These are phyloP conservation scores for Corythornis vintsioides DNA, from an alignment of 2,113 vertebrate species.

Conservation along the genomic window DNA sequence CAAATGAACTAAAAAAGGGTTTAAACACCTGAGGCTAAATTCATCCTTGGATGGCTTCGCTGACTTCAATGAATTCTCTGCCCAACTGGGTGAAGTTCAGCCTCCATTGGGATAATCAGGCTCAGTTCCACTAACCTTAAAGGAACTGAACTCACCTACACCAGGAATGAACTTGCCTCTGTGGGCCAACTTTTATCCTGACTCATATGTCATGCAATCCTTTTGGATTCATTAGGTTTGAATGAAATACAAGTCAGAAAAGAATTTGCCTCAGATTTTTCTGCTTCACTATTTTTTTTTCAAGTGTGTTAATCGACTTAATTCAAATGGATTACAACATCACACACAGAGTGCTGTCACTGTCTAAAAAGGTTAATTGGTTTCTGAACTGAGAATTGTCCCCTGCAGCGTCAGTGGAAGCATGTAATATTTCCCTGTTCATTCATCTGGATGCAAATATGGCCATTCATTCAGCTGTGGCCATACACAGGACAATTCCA, in stretches of 20 bases:
- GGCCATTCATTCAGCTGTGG: not conserved
- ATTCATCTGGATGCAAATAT: constrained; percentile 8
- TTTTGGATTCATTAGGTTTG: constrained; percentile 52
- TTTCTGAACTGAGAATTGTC: constrained; percentile 41
- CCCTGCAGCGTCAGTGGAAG: constrained; percentile 60
- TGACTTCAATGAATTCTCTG: constrained; percentile 47
- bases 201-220: constrained; percentile 38
- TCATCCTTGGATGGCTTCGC: constrained; percentile 42
- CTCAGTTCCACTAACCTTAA: constrained; percentile 26
- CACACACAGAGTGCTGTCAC: constrained; percentile 35
- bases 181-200: constrained; percentile 54
- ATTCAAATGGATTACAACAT: constrained; percentile 52
- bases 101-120: constrained; percentile 1
- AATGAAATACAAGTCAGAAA: constrained; percentile 47
- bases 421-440: not conserved
- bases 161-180: constrained; percentile 50
- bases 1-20: constrained; percentile 8
- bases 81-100: constrained; percentile 45
- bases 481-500: not conserved
- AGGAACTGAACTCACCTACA: constrained; percentile 37
- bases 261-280: constrained; percentile 54
- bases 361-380: constrained; percentile 42
- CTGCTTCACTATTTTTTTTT: constrained; percentile 34
- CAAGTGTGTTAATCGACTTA: constrained; percentile 51
- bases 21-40: constrained; percentile 44